Conservation (phyloP, 2,113 vertebrate species). For the Albula glossodonta region DNA sequence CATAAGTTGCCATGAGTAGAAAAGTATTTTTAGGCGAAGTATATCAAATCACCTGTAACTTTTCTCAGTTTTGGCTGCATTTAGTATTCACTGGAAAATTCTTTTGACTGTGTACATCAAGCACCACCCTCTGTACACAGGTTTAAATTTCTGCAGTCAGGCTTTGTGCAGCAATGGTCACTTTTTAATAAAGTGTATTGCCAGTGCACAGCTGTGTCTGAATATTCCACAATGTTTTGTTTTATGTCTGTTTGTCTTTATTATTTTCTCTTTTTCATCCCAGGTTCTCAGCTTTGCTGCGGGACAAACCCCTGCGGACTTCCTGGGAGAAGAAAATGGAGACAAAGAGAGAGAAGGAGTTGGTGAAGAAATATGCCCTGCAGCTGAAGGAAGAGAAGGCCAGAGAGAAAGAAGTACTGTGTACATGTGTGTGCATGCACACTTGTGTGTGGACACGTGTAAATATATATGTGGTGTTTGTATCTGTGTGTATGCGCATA, state of each 20-base stretch:
- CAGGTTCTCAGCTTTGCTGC: slow-evolving; percentile 86
- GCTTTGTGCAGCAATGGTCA: background rate
- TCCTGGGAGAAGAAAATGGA: slow-evolving; percentile 90
- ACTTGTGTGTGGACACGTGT: no score
- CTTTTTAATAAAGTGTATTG: background rate
- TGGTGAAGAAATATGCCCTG: slow-evolving; percentile 69
- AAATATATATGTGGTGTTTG: no score
- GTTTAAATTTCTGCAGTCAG: no score
- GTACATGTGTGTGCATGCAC: background rate
- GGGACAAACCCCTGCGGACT: slow-evolving; percentile 77
- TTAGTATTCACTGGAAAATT: no score
- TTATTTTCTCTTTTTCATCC: background rate
- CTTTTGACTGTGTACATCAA: no score
- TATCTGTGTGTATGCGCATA: background rate
- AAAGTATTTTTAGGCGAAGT: no score
- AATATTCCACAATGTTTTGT: background rate
- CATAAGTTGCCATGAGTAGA: no score
- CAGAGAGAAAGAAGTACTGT: slow-evolving; percentile 73
- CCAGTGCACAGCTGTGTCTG: background rate
- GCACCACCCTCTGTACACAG: no score
- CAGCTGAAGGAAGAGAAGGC: slow-evolving; percentile 80
- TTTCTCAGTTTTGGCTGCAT: no score
- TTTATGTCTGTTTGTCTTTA: background rate
- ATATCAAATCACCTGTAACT: no score
- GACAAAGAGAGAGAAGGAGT: slow-evolving; percentile 76